Percentiles rank a stretch among this genome's conserved stretches.
These are phyloP conservation scores for Cryptotis parvus DNA, from an alignment of 2,113 vertebrate genomes.

Conservation along the genomic window DNA sequence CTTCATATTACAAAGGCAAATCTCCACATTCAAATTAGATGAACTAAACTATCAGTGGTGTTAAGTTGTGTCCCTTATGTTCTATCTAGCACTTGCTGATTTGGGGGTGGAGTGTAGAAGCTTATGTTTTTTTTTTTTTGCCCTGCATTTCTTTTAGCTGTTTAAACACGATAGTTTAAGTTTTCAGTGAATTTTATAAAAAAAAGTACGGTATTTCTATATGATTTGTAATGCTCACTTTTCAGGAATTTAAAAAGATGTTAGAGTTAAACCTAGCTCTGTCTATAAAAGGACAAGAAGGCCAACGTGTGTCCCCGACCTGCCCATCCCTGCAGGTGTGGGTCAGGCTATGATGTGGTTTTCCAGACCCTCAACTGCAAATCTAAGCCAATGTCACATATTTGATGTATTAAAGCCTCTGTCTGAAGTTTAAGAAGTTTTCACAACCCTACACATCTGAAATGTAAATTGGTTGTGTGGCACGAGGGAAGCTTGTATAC, in stretches of 20 bases:
- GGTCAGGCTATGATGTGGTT: neutral
- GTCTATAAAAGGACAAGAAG: neutral
- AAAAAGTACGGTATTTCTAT: conserved; percentile 21
- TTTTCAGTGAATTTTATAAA: neutral
- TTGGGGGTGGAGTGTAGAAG: too few species aligned
- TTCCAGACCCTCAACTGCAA: neutral
- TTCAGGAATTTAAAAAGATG: neutral
- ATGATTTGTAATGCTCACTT: neutral
- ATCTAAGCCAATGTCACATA: neutral
- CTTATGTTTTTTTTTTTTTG: too few species aligned
- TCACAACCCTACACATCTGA: neutral
- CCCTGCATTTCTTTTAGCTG: too few species aligned
- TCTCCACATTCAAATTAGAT: neutral
- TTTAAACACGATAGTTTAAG: neutral
- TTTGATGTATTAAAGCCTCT: neutral
- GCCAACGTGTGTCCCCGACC: neutral
- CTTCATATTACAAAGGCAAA: neutral
- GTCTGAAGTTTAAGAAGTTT: neutral
- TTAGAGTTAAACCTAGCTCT: neutral
- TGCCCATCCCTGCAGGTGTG: neutral
- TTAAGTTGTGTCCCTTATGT: too few species aligned
- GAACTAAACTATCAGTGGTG: conserved; percentile 21
- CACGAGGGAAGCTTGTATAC: neutral
- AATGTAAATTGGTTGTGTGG: conserved; percentile 38
- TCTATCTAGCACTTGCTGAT: too few species aligned